Percentiles rank a stretch among this genome's conserved stretches.
Conservation (phyloP, 2,113 vertebrate species). For the Hymenochirus boettgeri region DNA sequence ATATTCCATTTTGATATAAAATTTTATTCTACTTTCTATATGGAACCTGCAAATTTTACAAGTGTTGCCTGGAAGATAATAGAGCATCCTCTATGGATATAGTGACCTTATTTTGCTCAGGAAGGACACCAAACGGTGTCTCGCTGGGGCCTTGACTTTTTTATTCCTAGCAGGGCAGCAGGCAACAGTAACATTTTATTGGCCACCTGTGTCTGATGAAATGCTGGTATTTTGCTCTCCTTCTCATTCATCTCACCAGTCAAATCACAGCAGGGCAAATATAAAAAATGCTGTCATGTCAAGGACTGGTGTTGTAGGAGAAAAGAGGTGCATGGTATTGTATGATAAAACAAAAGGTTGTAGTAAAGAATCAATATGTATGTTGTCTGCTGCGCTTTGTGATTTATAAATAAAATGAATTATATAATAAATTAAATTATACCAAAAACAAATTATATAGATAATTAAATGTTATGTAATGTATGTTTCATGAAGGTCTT, state of each 20-base stretch:
- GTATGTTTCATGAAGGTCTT: too few species aligned
- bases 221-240: slow-evolving; percentile 25
- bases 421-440: too few species aligned
- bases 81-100: slow-evolving; percentile 20
- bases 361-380: slow-evolving; percentile 2
- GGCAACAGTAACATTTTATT: slow-evolving; percentile 33
- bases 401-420: too few species aligned
- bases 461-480: too few species aligned
- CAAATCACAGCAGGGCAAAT: slow-evolving; percentile 36
- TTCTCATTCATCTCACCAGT: slow-evolving; percentile 34
- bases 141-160: slow-evolving; percentile 30
- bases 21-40: too few species aligned
- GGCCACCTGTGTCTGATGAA: slow-evolving; percentile 37
- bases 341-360: background rate
- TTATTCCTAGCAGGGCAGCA: slow-evolving; percentile 37
- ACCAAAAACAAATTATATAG: too few species aligned
- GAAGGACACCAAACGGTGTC: slow-evolving; percentile 36
- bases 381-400: too few species aligned
- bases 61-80: slow-evolving; percentile 19
- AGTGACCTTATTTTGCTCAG: slow-evolving; percentile 33
- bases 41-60: too few species aligned
- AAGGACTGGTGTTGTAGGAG: slow-evolving; percentile 14
- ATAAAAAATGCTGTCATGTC: slow-evolving; percentile 10
- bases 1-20: too few species aligned
- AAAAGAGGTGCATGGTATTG: slow-evolving; percentile 4